Evolutionary conservation across 2,888 invertebrate genomes (phyloP), one percentile per base, ranked within the genome.

Genomic region (Orthosia incerta): DNA sequence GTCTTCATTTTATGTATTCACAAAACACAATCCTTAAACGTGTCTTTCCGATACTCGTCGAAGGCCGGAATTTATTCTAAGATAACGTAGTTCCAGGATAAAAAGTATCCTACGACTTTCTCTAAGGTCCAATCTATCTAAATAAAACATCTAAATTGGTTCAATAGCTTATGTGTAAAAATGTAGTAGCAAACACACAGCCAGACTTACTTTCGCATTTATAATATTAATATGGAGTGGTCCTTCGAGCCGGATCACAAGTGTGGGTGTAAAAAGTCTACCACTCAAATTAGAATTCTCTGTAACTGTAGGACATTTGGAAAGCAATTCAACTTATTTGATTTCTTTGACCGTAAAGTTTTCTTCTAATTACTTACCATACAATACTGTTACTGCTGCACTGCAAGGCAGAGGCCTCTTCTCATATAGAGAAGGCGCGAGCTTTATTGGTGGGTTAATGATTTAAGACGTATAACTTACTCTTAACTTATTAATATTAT

Each of bases 221-320:
- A 3, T 15, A 18, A 15, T 39, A 39, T 39, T 39, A 7, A 39
- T 39, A 39, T 39, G 39, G 39, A 39, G 45, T 73, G 55, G 74
- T 60, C 55, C 55, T 76, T 80, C 31, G 65, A 76, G 61, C 18
- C 80, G 55, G 31, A 73, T 50, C 7, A 23, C 20, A 51, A 9
- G 31, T 23, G 31, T 46, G 16, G 31, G 31, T 51, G 51, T 51
- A 48, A 57, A 39, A 46, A 18, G 13, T 20, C 12, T 50, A 16
- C 5, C 31, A 51, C 7, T 51, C 5, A 48, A 51, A 18, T 65
- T 46, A 63, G 20, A 55, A 51, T n/a, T 50, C 18, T 62, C 9
- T 15, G 13, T 39, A 51, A 48, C 60, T 55, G 23, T 2, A 7
- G 9, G 13, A 31, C 50, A 20, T 59, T 39, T 20, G 20, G n/a